Percentiles rank a stretch among this genome's conserved stretches.
Conservation (phyloP, 2,888 invertebrate genomes). For the Sympetrum striolatum region DNA sequence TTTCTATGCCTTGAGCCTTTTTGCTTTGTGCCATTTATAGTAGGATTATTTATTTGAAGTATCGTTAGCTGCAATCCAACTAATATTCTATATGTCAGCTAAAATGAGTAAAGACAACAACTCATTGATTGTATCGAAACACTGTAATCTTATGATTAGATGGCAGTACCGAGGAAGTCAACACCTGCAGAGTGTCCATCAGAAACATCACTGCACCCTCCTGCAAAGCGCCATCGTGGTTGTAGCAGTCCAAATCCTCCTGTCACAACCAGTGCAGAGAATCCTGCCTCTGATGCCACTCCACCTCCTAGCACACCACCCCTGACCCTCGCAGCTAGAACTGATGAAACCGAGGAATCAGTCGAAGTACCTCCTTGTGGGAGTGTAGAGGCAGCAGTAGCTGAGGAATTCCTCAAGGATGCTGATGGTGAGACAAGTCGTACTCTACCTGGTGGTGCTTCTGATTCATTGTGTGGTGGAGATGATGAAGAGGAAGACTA, state of each 20-base stretch:
- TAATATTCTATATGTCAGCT: neutral
- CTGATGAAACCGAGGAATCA: neutral
- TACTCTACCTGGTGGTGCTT: neutral
- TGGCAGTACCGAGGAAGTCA: slow-evolving; percentile 26
- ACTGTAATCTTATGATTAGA: neutral
- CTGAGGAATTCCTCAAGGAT: neutral
- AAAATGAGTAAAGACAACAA: neutral
- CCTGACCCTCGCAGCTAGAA: slow-evolving; percentile 44
- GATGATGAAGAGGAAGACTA: slow-evolving; percentile 2
- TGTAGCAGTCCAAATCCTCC: slow-evolving; percentile 47
- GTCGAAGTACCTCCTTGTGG: neutral
- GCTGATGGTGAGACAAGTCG: neutral
- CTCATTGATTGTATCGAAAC: neutral
- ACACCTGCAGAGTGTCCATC: neutral
- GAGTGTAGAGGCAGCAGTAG: neutral
- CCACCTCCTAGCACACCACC: slow-evolving; percentile 31
- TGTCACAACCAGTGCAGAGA: slow-evolving; percentile 45
- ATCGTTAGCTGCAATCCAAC: neutral
- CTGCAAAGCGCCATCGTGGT: slow-evolving; percentile 48
- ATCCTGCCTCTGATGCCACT: neutral
- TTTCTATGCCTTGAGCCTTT: neutral
- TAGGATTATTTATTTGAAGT: neutral
- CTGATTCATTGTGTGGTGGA: neutral
- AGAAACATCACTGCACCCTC: slow-evolving; percentile 37
- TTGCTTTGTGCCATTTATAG: neutral